These are phyloP conservation scores for Platichthys stellatus DNA, from an alignment of 2,113 vertebrate species.

Conservation along the genomic window DNA sequence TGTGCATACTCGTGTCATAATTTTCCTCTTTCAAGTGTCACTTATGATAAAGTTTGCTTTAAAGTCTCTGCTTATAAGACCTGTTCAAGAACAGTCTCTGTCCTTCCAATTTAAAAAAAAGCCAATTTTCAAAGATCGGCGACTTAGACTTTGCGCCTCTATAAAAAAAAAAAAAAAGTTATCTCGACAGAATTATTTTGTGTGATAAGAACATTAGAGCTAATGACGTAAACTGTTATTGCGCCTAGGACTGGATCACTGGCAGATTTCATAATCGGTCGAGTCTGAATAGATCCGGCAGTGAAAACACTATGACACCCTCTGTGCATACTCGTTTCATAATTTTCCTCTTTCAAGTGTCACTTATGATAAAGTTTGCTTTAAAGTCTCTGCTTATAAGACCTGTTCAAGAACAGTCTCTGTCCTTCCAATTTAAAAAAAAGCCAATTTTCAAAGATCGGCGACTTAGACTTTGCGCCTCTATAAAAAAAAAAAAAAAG, in stretches of 20 bases:
- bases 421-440: slow-evolving; percentile 29
- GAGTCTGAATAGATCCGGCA: neutral
- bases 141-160: slow-evolving; percentile 27
- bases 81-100: neutral
- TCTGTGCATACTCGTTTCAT: neutral
- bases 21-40: slow-evolving; percentile 2
- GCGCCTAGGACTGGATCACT: neutral
- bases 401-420: neutral
- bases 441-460: slow-evolving; percentile 37
- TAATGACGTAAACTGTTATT: slow-evolving; percentile 4
- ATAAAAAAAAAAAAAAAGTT: no score
- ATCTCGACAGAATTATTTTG: neutral
- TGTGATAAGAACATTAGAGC: neutral
- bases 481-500: neutral
- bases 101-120: slow-evolving; percentile 31
- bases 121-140: slow-evolving; percentile 38
- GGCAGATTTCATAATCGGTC: slow-evolving; percentile 1
- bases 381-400: neutral
- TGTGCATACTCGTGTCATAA: slow-evolving; percentile 6
- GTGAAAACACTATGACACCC: no score
- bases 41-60: slow-evolving; percentile 15
- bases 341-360: slow-evolving; percentile 12
- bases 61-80: neutral
- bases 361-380: neutral
- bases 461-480: slow-evolving; percentile 28